These are phyloP conservation scores for Muscicapa striata DNA, from an alignment of 2,797 vertebrate genomes.

Conservation along the genomic window DNA sequence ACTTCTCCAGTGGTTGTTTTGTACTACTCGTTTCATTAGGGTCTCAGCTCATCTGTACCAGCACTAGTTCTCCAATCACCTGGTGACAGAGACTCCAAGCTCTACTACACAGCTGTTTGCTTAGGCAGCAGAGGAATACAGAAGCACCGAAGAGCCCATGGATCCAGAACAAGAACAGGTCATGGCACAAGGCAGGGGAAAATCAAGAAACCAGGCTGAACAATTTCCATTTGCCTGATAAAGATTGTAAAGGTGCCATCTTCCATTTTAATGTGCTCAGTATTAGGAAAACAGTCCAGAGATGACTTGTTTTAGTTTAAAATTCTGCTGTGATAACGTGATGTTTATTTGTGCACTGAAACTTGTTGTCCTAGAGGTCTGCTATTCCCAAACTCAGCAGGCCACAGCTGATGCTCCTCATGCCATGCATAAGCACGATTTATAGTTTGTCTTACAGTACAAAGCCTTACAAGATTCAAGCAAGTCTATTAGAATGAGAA, in stretches of 20 bases:
- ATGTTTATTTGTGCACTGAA: constrained; percentile 1
- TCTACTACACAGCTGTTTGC: neutral
- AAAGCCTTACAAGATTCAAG: neutral
- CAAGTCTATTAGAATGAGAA: neutral
- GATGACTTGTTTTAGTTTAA: constrained; percentile 25
- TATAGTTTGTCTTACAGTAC: neutral
- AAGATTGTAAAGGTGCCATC: neutral
- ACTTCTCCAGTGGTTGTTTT: neutral
- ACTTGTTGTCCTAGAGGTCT: constrained; percentile 27
- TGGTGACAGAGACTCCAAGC: neutral
- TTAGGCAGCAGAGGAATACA: neutral
- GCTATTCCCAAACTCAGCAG: neutral
- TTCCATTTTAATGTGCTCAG: neutral
- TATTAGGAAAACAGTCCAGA: neutral
- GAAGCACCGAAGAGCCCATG: neutral
- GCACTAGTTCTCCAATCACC: neutral
- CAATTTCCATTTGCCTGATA: neutral
- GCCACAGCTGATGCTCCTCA: constrained; percentile 12
- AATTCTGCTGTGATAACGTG: constrained; percentile 15
- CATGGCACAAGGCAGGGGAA: neutral
- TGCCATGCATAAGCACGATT: neutral
- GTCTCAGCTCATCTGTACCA: neutral
- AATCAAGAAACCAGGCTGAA: neutral
- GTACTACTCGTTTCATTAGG: neutral
- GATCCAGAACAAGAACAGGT: neutral